A percentile compares a stretch with the other conserved stretches of the same genome.
phyloP scores from a whole-genome alignment of 2,113 vertebrate species.

The Ammodytes marinus region DNA sequence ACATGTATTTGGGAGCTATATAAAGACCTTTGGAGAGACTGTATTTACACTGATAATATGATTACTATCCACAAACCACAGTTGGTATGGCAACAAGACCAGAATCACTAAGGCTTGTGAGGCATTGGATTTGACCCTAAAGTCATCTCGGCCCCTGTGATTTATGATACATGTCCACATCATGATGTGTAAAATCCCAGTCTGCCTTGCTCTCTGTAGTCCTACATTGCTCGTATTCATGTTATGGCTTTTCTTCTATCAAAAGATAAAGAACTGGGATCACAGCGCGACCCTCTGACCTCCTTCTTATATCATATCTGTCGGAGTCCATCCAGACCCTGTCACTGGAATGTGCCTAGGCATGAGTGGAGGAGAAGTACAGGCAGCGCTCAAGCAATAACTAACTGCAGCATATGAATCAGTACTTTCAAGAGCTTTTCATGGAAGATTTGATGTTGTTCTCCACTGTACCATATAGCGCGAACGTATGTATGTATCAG shows the following conservation, averaged over 20 bases:
- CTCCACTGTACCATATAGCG: constrained; percentile 8
- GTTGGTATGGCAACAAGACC: constrained; percentile 39
- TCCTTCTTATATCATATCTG: background rate
- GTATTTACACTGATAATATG: background rate
- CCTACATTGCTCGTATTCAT: background rate
- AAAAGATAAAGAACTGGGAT: background rate
- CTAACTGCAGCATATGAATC: background rate
- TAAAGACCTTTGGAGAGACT: background rate
- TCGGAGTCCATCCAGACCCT: background rate
- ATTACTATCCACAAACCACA: background rate
- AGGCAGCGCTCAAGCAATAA: constrained; percentile 1
- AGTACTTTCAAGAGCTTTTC: constrained; percentile 1
- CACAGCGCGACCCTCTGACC: background rate
- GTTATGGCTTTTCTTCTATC: background rate
- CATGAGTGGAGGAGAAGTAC: background rate
- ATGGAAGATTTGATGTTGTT: background rate
- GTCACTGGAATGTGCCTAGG: background rate
- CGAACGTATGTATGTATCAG: constrained; percentile 30
- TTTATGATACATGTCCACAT: background rate
- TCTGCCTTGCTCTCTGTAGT: background rate
- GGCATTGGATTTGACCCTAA: background rate
- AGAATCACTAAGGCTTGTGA: background rate
- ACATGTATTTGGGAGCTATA: constrained; percentile 6
- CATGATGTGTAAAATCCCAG: background rate
- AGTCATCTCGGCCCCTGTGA: background rate